phyloP scores from a whole-genome alignment of 1,140 invertebrate genomes.

The Zelostemma sp. region DNA sequence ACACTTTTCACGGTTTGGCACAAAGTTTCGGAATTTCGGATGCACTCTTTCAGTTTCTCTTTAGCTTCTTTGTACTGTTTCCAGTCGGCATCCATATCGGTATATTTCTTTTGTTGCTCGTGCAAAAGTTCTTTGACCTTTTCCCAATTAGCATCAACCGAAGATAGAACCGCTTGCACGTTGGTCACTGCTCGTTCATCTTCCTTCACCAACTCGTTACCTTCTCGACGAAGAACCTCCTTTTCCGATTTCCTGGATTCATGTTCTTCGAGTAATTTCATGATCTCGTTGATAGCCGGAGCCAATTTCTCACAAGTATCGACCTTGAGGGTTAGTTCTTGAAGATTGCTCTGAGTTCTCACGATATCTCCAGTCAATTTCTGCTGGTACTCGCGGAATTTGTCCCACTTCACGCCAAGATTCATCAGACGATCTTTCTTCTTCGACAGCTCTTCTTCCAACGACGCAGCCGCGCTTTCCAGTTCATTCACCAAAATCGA shows the following conservation, averaged over 20 bases:
- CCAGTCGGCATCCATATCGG: constrained; percentile 78
- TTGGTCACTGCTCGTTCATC: constrained; percentile 83
- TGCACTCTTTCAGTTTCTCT: constrained; percentile 76
- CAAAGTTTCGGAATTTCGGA: constrained; percentile 76
- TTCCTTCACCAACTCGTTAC: constrained; percentile 81
- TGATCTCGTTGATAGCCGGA: constrained; percentile 73
- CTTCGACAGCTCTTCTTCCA: constrained; percentile 75
- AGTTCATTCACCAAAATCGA: constrained; percentile 78
- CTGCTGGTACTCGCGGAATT: constrained; percentile 77
- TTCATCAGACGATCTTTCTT: constrained; percentile 78
- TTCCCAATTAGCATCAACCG: constrained; percentile 84
- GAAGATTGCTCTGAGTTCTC: constrained; percentile 70
- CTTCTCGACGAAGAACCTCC: constrained; percentile 77
- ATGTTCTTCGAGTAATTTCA: constrained; percentile 68
- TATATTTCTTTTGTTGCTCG: constrained; percentile 82
- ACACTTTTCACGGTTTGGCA: constrained; percentile 73
- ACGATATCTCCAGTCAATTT: constrained; percentile 76
- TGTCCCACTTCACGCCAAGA: constrained; percentile 77
- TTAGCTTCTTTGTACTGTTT: constrained; percentile 82
- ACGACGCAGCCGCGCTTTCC: constrained; percentile 75
- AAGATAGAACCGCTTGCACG: constrained; percentile 82
- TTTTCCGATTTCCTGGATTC: constrained; percentile 70
- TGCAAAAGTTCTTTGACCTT: constrained; percentile 80
- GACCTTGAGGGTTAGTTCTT: constrained; percentile 70
- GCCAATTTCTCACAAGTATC: constrained; percentile 73